Evolutionary conservation across 2,888 invertebrate genomes (phyloP).

Genomic region (Blera fallax): DNA sequence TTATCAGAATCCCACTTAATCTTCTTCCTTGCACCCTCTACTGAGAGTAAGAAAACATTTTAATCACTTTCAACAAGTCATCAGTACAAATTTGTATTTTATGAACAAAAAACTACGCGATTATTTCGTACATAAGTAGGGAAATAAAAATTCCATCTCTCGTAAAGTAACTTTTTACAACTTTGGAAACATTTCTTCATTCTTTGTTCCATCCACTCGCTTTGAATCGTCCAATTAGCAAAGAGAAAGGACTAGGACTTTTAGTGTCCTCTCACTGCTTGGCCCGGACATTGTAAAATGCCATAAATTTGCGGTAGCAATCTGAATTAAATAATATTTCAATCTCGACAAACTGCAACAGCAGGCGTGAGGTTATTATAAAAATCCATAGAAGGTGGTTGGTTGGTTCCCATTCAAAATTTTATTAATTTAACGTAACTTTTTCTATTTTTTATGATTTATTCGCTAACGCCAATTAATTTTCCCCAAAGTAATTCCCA

Average conservation of each 20-base stretch:
- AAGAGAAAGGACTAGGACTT: constrained; percentile 31
- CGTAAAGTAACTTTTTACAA: constrained; percentile 46
- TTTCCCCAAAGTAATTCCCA: constrained; percentile 26
- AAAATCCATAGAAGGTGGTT: background rate
- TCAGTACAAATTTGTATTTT: constrained; percentile 59
- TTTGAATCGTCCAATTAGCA: constrained; percentile 55
- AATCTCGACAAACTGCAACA: constrained; percentile 47
- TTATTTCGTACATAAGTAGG: constrained; percentile 8
- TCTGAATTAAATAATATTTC: constrained; percentile 65
- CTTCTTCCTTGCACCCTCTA: background rate
- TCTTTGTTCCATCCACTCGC: background rate
- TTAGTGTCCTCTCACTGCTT: background rate
- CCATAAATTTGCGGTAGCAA: constrained; percentile 57
- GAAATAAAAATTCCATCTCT: constrained; percentile 37
- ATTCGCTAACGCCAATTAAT: constrained; percentile 44
- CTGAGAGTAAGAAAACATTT: background rate
- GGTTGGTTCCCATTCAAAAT: background rate
- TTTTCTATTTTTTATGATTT: constrained; percentile 45
- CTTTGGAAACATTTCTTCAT: constrained; percentile 26
- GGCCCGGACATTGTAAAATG: constrained; percentile 39
- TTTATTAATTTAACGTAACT: constrained; percentile 33
- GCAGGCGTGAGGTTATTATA: background rate
- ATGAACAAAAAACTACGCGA: constrained; percentile 41
- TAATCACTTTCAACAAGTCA: constrained; percentile 13
- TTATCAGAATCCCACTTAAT: background rate